Conservation (phyloP, 2,797 vertebrate genomes). For the Balearica regulorum region DNA sequence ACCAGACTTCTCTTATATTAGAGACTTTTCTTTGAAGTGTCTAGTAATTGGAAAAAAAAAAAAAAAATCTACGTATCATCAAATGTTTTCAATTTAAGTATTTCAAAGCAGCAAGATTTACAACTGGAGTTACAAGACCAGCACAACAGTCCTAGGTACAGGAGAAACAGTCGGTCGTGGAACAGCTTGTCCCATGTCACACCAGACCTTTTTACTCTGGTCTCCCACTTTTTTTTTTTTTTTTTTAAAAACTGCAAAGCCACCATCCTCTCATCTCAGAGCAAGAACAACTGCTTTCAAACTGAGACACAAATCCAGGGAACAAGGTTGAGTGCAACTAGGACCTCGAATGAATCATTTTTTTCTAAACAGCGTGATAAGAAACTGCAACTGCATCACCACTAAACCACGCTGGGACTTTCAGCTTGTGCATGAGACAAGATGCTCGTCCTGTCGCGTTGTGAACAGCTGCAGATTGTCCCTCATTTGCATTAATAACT, state of each 20-base stretch:
- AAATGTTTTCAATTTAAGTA: not conserved
- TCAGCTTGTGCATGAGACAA: not conserved
- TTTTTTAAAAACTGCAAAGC: not conserved
- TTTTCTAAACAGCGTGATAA: not conserved
- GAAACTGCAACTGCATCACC: not conserved
- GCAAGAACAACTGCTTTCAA: not conserved
- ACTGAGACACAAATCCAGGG: not conserved
- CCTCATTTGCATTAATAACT: not conserved
- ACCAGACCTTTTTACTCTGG: not conserved
- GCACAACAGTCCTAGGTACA: not conserved
- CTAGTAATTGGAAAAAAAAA: not conserved
- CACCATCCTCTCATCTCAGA: not conserved
- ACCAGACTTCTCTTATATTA: not conserved
- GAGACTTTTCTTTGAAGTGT: not conserved
- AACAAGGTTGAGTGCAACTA: not conserved
- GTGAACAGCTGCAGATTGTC: not conserved
- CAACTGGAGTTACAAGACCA: not conserved
- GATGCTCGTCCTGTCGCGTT: not conserved
- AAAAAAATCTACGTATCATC: not conserved
- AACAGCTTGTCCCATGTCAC: not conserved
- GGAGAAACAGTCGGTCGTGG: not conserved
- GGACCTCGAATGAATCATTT: not conserved
- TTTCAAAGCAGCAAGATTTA: not conserved
- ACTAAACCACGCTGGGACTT: not conserved
- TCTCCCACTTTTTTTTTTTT: not conserved